These are phyloP conservation scores for Cheilosia scutellata DNA, from an alignment of 2,888 invertebrate genomes.

Conservation along the genomic window DNA sequence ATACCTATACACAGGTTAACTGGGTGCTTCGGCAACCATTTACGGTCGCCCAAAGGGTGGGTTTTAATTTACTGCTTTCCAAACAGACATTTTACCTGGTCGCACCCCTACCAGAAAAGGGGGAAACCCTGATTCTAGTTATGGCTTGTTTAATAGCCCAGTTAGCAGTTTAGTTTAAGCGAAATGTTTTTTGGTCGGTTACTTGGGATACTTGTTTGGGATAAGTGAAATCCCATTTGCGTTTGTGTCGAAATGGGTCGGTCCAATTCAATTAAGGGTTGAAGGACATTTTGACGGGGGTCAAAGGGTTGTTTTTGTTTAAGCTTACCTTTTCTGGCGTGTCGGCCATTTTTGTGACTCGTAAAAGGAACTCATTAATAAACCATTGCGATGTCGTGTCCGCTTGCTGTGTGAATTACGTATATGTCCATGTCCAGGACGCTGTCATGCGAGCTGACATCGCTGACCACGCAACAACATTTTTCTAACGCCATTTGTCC, in stretches of 20 bases:
- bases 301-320: conserved; percentile 73
- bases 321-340: conserved; percentile 22
- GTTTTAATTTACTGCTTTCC: conserved; percentile 30
- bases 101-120: conserved; percentile 13
- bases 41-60: conserved; percentile 10
- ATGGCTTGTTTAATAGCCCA: conserved; percentile 73
- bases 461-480: conserved; percentile 63
- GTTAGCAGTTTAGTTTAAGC: conserved; percentile 70
- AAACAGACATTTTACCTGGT: conserved; percentile 58
- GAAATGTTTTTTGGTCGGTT: conserved; percentile 53
- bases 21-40: conserved; percentile 55
- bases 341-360: conserved; percentile 67
- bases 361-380: conserved; percentile 71
- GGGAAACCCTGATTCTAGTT: conserved; percentile 49
- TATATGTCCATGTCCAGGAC: conserved; percentile 63
- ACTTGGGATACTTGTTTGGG: conserved; percentile 50
- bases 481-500: conserved; percentile 59
- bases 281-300: conserved; percentile 53
- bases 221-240: conserved; percentile 67
- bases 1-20: conserved; percentile 30
- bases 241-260: conserved; percentile 68
- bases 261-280: conserved; percentile 71
- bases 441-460: conserved; percentile 64
- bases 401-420: conserved; percentile 51
- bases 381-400: conserved; percentile 59